Conservation (phyloP, 2,888 invertebrate species). For the Altica lythri region DNA sequence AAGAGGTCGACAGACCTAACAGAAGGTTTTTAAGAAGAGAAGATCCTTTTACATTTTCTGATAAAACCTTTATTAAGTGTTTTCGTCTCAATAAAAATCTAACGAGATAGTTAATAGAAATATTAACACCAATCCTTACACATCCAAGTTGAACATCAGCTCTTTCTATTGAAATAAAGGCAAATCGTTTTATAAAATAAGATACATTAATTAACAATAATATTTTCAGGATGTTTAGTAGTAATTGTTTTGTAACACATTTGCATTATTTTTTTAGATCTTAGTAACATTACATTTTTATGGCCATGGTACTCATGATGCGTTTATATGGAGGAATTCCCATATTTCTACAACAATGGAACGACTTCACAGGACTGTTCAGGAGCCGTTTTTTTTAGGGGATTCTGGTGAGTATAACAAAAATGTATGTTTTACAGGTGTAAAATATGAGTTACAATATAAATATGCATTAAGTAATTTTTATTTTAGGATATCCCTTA, state of each 20-base stretch:
- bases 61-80: no score
- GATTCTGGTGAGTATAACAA: not conserved
- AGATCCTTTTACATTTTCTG: no score
- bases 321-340: not conserved
- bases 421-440: not conserved
- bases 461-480: not conserved
- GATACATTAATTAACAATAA: not conserved
- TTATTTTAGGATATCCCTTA: no score
- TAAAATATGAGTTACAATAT: no score
- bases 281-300: conserved; percentile 8
- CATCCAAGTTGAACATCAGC: not conserved
- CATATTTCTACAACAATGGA: not conserved
- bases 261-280: not conserved
- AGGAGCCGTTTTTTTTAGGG: not conserved
- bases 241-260: not conserved
- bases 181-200: not conserved
- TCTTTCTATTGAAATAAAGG: conserved; percentile 4
- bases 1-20: no score
- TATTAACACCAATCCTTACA: conserved; percentile 6
- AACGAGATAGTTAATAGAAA: not conserved
- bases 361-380: not conserved
- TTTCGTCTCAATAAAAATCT: no score
- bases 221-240: not conserved
- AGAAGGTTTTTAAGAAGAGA: no score
- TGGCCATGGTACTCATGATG: not conserved